Conservation (phyloP, 2,113 vertebrate genomes). For the Xyrauchen texanus region DNA sequence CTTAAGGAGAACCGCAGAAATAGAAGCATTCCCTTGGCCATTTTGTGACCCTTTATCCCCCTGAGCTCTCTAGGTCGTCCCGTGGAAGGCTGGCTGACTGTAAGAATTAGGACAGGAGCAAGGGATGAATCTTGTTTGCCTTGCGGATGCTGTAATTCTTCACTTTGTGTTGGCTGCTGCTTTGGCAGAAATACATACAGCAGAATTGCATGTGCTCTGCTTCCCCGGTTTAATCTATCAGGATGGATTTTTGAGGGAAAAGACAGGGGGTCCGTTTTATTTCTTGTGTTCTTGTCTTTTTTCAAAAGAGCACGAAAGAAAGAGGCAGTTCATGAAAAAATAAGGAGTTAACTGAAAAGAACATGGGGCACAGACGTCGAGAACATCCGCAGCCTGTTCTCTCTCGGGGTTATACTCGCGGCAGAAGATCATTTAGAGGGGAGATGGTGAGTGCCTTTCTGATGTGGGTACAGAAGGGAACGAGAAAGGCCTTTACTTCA, state of each 20-base stretch:
- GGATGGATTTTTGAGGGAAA: background rate
- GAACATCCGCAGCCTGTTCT: slow-evolving; percentile 10
- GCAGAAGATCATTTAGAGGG: slow-evolving; percentile 7
- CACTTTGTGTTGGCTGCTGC: background rate
- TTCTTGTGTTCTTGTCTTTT: slow-evolving; percentile 25
- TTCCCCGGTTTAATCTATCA: slow-evolving; percentile 3
- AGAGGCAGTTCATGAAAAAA: slow-evolving; percentile 35
- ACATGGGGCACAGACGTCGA: background rate
- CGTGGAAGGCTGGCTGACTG: slow-evolving; percentile 39
- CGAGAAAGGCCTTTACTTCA: slow-evolving; percentile 11
- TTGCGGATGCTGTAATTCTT: background rate
- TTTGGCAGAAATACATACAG: background rate
- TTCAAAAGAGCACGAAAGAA: background rate
- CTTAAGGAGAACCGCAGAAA: slow-evolving; percentile 41
- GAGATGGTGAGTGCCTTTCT: slow-evolving; percentile 17
- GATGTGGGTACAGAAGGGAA: slow-evolving; percentile 14
- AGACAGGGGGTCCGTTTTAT: slow-evolving; percentile 4
- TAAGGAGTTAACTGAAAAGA: slow-evolving; percentile 21
- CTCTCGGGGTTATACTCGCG: slow-evolving; percentile 10
- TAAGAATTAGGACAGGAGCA: slow-evolving; percentile 45
- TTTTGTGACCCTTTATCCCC: slow-evolving; percentile 31
- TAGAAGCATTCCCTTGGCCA: slow-evolving; percentile 35
- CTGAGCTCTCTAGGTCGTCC: background rate
- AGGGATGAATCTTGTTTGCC: slow-evolving; percentile 27
- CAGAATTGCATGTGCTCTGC: slow-evolving; percentile 20